A percentile compares a stretch with the other conserved stretches of the same genome.
phyloP scores from a whole-genome alignment of 2,888 invertebrate species.

The Sminthurides aquaticus region DNA sequence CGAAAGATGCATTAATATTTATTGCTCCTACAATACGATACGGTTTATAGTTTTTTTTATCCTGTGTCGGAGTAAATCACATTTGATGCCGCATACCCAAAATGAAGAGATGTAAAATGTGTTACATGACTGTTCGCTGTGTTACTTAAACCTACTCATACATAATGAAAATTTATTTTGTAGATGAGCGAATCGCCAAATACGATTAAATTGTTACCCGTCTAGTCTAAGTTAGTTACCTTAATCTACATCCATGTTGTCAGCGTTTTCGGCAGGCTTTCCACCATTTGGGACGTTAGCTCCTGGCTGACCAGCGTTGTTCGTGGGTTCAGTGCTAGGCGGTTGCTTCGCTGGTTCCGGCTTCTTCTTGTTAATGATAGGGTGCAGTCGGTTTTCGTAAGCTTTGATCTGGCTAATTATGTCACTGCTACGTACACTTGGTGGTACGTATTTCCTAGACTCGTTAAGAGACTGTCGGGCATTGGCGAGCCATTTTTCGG shows the following conservation, averaged over 20 bases:
- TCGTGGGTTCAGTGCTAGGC: constrained; percentile 46
- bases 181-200: too few relatives aligned
- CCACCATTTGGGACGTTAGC: constrained; percentile 22
- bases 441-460: constrained; percentile 15
- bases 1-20: constrained; percentile 3
- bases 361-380: constrained; percentile 82
- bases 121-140: too few relatives aligned
- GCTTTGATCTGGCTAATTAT: constrained; percentile 46
- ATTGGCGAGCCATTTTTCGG: constrained; percentile 74
- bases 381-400: constrained; percentile 54
- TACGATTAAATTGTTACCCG: too few relatives aligned
- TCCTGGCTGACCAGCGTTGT: constrained; percentile 41
- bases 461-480: constrained; percentile 50
- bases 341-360: constrained; percentile 56
- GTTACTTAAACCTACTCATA: too few relatives aligned
- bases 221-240: too few relatives aligned
- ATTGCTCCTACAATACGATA: background rate
- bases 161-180: too few relatives aligned
- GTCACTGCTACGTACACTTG: constrained; percentile 27
- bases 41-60: too few relatives aligned
- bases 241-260: constrained; percentile 51
- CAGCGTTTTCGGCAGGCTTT: constrained; percentile 37
- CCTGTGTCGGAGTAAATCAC: too few relatives aligned
- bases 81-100: too few relatives aligned
- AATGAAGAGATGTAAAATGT: too few relatives aligned